These are phyloP conservation scores for Drosophila percnosoma DNA, from an alignment of 2,888 invertebrate genomes.

Conservation along the genomic window DNA sequence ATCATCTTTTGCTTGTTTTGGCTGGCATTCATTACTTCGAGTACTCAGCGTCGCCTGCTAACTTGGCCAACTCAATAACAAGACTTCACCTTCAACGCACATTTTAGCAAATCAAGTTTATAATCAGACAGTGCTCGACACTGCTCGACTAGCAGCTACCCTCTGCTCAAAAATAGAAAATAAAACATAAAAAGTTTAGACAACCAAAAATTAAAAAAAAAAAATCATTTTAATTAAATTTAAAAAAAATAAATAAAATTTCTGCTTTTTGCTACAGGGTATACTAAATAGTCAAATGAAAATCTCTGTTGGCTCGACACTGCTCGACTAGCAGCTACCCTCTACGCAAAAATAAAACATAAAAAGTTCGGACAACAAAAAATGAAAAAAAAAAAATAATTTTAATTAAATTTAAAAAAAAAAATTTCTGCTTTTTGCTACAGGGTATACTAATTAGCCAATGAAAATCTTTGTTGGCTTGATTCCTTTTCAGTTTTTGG, in stretches of 20 bases:
- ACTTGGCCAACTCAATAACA: conserved; percentile 59
- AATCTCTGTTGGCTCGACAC: conserved; percentile 8
- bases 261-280: neutral
- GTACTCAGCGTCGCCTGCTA: conserved; percentile 21
- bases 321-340: neutral
- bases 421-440: neutral
- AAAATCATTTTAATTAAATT: too few relatives aligned
- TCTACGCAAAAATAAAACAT: neutral
- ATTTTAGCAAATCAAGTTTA: conserved; percentile 71
- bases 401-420: too few relatives aligned
- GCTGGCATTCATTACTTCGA: conserved; percentile 15
- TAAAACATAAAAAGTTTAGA: neutral
- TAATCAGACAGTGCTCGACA: too few relatives aligned
- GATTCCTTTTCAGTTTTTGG: conserved; percentile 5
- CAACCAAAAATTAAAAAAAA: too few relatives aligned
- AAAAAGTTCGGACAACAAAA: neutral
- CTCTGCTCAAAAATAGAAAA: neutral
- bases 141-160: neutral
- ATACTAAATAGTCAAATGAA: neutral
- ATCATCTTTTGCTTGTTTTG: conserved; percentile 37
- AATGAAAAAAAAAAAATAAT: rapidly evolving
- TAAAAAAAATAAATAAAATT: neutral
- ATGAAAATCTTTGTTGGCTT: conserved; percentile 11
- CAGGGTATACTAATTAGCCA: neutral
- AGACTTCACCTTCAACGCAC: conserved; percentile 60